These are phyloP conservation scores for Calycopis cecrops DNA, from an alignment of 1,140 invertebrate genomes.

Conservation along the genomic window DNA sequence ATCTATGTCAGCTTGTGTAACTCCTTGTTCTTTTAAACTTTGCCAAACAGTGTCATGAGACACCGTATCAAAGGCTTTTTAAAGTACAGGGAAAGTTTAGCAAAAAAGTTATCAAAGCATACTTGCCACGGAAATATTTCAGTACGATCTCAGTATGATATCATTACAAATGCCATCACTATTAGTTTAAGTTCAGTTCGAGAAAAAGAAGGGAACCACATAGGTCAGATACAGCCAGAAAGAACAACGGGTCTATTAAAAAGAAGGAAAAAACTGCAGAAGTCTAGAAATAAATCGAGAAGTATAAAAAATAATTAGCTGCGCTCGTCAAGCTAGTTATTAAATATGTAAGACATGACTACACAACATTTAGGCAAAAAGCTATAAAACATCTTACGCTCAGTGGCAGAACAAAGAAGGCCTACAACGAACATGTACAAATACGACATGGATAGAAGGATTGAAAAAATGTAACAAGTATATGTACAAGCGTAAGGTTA, in stretches of 20 bases:
- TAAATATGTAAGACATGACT: constrained; percentile 2
- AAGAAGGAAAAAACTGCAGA: constrained; percentile 6
- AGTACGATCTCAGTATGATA: constrained; percentile 1
- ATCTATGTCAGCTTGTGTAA: neutral
- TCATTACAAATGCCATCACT: constrained; percentile 1
- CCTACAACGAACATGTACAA: neutral
- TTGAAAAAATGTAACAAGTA: neutral
- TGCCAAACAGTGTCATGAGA: constrained; percentile 2
- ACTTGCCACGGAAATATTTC: neutral
- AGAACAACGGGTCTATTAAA: neutral
- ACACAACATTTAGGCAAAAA: neutral
- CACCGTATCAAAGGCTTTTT: constrained; percentile 12
- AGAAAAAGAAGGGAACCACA: neutral
- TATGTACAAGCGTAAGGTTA: neutral
- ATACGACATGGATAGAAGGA: neutral
- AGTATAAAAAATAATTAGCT: neutral
- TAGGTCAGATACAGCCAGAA: neutral
- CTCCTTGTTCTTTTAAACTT: neutral
- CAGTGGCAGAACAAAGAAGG: neutral
- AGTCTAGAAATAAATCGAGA: constrained; percentile 6
- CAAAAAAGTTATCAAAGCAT: no score
- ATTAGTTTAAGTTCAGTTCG: neutral
- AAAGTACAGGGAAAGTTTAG: no score
- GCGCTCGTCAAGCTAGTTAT: neutral
- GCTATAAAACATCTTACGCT: neutral